phyloP scores from a whole-genome alignment of 2,113 vertebrate genomes.

The Callocephalon fimbriatum region DNA sequence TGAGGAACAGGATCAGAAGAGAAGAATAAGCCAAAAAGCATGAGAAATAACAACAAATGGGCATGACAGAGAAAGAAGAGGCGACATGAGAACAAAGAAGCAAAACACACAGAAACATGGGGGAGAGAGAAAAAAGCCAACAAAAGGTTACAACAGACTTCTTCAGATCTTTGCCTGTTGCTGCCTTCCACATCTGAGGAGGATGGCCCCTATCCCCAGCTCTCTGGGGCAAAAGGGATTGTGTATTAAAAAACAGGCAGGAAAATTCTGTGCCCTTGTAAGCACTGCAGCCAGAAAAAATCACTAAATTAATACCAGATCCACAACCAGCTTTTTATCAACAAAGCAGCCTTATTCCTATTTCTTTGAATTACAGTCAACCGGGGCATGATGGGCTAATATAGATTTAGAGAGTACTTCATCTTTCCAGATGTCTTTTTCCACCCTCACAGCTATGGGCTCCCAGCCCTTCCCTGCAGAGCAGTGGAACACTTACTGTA shows the following conservation, averaged over 20 bases:
- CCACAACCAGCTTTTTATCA: background rate
- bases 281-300: background rate
- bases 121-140: background rate
- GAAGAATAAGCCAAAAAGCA: background rate
- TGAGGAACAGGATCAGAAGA: background rate
- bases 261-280: background rate
- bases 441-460: background rate
- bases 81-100: fast-evolving
- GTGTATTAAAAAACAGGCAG: background rate
- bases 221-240: background rate
- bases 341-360: background rate
- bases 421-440: background rate
- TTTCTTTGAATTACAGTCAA: background rate
- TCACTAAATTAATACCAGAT: background rate
- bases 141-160: background rate
- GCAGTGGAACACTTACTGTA: background rate
- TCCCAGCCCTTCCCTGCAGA: background rate
- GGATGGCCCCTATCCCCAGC: background rate
- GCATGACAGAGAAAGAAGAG: background rate
- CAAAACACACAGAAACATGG: background rate
- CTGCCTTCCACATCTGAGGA: background rate
- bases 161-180: background rate
- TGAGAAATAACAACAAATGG: background rate
- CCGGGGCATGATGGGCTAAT: background rate
- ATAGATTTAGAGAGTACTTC: background rate